These are phyloP conservation scores for Copsychus sechellarum DNA, from an alignment of 2,113 vertebrate species.

Conservation along the genomic window DNA sequence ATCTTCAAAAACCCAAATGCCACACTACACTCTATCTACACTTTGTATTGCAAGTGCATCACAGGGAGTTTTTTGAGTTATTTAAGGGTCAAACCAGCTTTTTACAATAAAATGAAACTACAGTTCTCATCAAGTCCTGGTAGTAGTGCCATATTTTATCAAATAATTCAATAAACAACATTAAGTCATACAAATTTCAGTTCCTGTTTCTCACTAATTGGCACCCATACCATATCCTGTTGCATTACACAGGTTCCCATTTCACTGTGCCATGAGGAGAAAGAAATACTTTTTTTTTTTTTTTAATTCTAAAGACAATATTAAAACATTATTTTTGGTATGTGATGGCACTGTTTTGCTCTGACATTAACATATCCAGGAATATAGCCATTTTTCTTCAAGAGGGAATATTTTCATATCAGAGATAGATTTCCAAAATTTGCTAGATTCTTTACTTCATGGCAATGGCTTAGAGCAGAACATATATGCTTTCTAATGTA, in stretches of 20 bases:
- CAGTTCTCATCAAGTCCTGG: not conserved
- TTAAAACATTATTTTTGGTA: not conserved
- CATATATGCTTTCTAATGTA: not conserved
- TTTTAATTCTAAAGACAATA: not conserved
- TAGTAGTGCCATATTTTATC: not conserved
- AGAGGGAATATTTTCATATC: not conserved
- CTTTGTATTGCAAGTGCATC: not conserved
- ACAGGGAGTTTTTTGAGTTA: not conserved
- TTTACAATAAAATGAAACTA: not conserved
- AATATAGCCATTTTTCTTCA: not conserved
- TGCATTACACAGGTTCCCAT: not conserved
- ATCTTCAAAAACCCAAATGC: not conserved
- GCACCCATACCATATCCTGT: conserved; percentile 5
- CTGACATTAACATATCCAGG: not conserved
- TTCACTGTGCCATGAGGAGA: not conserved
- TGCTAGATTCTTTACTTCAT: not conserved
- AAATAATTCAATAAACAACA: conserved; percentile 28
- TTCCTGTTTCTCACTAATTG: conserved; percentile 34
- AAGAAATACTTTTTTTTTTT: not conserved
- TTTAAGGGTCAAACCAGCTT: not conserved
- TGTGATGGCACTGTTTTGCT: not conserved
- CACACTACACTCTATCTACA: not conserved
- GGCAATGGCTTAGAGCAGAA: not conserved
- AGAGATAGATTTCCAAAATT: not conserved
- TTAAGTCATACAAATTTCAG: conserved; percentile 4